Evolutionary conservation across 2,113 vertebrate genomes (phyloP), one percentile per base, ranked within the genome.

Genomic region (Excalfactoria chinensis): DNA sequence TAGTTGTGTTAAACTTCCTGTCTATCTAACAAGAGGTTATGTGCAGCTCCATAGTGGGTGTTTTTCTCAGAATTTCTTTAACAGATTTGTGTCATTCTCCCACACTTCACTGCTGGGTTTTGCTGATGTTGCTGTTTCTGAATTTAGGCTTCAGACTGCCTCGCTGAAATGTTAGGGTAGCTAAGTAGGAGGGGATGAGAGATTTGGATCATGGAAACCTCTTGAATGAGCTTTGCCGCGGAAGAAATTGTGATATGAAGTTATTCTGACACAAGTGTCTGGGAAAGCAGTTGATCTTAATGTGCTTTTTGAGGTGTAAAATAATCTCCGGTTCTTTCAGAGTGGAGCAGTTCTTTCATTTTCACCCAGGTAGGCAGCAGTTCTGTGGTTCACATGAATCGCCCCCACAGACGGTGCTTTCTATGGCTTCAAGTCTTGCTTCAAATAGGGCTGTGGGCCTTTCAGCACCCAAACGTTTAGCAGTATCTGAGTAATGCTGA

Each of bases 341-440:
- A 13, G 70, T 41, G 44, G 71, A 22, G 80, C 86, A 94, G 71
- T 51, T 62, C 69, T 95, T 92, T 84, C 41, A 16, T 84, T 95
- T 84, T 78, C 84, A 75, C 34, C 21, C 32, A 25, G 55, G 84
- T 72, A 67, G 92, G 92, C 90, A 90, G 92, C 67, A 82, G 70
- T 74, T 94, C 67, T 84, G 53, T 78, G 46, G 58, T 30, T 75
- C 0, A 1, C 2, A 0, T 49, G 69, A 48, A 34, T 62, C 6
- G 1, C 84, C 84, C 86, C 86, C 20, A 0, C 63, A 21, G 32
- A 19, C 19, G 9, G 55, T 55, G 72, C 70, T 82, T 93, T 92
- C 62, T 87, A 63, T 1, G 4, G 77, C 74, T 82, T 79, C 40
- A 72, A 44, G 44, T 86, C 30, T 23, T 68, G 9, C 58, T 92